Percentiles rank a stretch among this genome's conserved stretches.
These are phyloP conservation scores for Mythimna impura DNA, from an alignment of 2,888 invertebrate species.

Conservation along the genomic window DNA sequence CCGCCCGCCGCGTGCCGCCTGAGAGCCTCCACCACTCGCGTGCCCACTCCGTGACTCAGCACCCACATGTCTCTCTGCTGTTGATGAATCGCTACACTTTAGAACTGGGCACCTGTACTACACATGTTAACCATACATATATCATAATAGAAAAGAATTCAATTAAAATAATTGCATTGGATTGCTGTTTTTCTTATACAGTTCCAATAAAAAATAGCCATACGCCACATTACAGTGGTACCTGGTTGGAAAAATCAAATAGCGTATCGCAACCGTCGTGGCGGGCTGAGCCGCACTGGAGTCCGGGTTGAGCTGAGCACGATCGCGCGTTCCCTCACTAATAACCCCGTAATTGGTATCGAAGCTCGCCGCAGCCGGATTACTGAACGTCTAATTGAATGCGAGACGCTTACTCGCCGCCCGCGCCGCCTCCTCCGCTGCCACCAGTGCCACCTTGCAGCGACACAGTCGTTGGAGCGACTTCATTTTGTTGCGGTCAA, in stretches of 20 bases:
- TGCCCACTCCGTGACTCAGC: constrained; percentile 76
- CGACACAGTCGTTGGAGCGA: constrained; percentile 73
- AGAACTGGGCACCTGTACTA: constrained; percentile 39
- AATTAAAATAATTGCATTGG: background rate
- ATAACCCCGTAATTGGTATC: constrained; percentile 90
- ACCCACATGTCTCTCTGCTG: constrained; percentile 71
- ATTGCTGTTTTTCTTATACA: background rate
- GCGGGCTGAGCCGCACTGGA: constrained; percentile 60
- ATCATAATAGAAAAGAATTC: constrained; percentile 13
- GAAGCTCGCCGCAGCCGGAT: constrained; percentile 89
- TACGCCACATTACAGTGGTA: constrained; percentile 36
- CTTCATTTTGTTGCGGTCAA: constrained; percentile 87
- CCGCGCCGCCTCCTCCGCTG: constrained; percentile 67
- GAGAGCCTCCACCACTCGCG: constrained; percentile 54
- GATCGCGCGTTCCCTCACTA: constrained; percentile 85
- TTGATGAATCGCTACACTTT: constrained; percentile 74
- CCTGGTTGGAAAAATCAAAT: constrained; percentile 67
- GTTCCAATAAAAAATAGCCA: background rate
- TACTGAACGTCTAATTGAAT: constrained; percentile 90
- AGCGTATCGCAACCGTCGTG: constrained; percentile 61
- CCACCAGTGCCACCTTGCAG: constrained; percentile 73
- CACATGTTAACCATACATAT: constrained; percentile 17
- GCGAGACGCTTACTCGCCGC: constrained; percentile 83
- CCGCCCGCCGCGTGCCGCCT: constrained; percentile 46
- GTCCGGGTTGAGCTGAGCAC: constrained; percentile 76